Conservation (phyloP, 2,797 vertebrate species). For the Gallinago stenura region DNA sequence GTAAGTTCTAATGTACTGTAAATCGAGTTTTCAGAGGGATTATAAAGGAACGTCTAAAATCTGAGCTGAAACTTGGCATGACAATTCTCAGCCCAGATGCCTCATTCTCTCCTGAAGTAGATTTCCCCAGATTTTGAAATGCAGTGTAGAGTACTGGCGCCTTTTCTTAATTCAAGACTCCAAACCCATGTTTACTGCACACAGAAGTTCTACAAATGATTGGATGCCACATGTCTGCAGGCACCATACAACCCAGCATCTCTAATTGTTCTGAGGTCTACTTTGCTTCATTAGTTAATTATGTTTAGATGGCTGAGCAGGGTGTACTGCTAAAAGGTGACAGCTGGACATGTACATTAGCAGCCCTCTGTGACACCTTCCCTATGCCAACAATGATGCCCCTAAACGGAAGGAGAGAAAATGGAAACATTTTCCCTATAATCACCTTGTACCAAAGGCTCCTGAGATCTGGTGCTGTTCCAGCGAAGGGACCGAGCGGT, state of each 20-base stretch:
- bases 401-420: not conserved
- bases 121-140: not conserved
- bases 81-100: not conserved
- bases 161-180: not conserved
- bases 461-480: not conserved
- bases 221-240: not conserved
- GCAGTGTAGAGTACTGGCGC: not conserved
- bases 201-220: not conserved
- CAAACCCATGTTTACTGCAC: not conserved
- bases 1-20: not conserved
- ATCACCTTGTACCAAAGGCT: not conserved
- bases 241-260: not conserved
- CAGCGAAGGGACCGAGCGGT: rapidly evolving
- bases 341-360: not conserved
- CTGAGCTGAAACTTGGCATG: not conserved
- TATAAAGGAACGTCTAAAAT: conserved; percentile 12
- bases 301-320: not conserved
- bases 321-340: not conserved
- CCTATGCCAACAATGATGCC: not conserved
- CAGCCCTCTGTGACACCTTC: not conserved
- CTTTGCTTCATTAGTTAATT: not conserved
- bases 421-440: conserved; percentile 1
- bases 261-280: not conserved
- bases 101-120: not conserved
- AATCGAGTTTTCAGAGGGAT: not conserved